Percentiles rank a stretch among this genome's conserved stretches.
Evolutionary conservation across 1,140 invertebrate genomes (phyloP).

Genomic region (Hermetia illucens): DNA sequence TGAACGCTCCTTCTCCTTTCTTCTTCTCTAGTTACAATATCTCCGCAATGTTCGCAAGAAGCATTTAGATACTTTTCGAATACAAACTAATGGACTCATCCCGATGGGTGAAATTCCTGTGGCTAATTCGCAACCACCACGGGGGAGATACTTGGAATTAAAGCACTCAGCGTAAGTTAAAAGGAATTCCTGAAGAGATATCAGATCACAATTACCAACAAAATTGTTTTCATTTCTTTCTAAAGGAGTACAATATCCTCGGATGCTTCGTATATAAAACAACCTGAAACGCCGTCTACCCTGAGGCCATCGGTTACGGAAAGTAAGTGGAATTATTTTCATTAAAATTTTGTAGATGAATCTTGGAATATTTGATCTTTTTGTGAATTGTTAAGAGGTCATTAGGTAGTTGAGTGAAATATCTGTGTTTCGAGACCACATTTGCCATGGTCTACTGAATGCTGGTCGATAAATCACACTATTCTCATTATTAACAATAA

Average conservation of each 20-base stretch:
- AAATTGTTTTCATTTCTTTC: not conserved
- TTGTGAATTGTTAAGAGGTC: too few species aligned
- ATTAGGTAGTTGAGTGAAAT: too few species aligned
- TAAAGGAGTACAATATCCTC: constrained; percentile 1
- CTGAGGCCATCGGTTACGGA: constrained; percentile 21
- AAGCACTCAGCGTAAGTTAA: constrained; percentile 7
- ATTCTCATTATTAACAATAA: too few species aligned
- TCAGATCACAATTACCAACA: not conserved
- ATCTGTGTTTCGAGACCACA: too few species aligned
- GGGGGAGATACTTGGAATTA: constrained; percentile 3
- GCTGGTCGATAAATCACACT: too few species aligned
- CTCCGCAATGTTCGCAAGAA: not conserved
- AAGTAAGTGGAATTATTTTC: constrained; percentile 20
- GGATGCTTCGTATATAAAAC: constrained; percentile 4
- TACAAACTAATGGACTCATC: too few species aligned
- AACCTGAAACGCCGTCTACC: constrained; percentile 11
- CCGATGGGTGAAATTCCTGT: too few species aligned
- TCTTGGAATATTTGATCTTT: too few species aligned
- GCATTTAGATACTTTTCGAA: constrained; percentile 3
- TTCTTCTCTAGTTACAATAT: constrained; percentile 1
- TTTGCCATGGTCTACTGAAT: too few species aligned
- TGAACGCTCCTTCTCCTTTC: not conserved
- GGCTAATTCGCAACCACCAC: not conserved
- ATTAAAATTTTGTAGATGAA: too few species aligned
- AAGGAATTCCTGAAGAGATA: not conserved